phyloP scores from a whole-genome alignment of 2,113 vertebrate genomes.

The Lathamus discolor region DNA sequence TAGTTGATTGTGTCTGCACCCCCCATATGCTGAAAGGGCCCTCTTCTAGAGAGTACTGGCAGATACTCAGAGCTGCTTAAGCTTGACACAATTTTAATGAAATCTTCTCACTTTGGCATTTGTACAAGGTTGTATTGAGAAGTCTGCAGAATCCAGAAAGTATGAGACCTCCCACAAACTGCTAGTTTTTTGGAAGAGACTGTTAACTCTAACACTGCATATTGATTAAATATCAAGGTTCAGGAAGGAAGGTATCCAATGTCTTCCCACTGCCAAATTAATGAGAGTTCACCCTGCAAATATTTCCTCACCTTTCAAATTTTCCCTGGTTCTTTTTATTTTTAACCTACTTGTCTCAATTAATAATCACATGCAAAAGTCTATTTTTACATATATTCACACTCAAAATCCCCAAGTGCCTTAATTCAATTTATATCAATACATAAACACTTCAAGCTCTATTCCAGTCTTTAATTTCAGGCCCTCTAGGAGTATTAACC shows the following conservation, averaged over 20 bases:
- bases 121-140: background rate
- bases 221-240: background rate
- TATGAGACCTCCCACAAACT: background rate
- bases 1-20: background rate
- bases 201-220: background rate
- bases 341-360: background rate
- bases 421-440: background rate
- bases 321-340: background rate
- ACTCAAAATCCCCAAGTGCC: background rate
- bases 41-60: background rate
- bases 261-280: background rate
- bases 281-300: background rate
- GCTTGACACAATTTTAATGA: background rate
- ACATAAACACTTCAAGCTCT: background rate
- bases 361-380: background rate
- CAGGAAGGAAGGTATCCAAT: background rate
- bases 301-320: background rate
- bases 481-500: background rate
- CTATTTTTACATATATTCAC: background rate
- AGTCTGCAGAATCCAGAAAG: background rate
- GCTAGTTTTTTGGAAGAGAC: fast-evolving
- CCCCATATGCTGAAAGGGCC: background rate
- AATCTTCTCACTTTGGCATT: background rate
- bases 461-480: background rate
- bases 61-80: background rate